These are phyloP conservation scores for Equus quagga DNA, from an alignment of 2,113 vertebrate species.

Conservation along the genomic window DNA sequence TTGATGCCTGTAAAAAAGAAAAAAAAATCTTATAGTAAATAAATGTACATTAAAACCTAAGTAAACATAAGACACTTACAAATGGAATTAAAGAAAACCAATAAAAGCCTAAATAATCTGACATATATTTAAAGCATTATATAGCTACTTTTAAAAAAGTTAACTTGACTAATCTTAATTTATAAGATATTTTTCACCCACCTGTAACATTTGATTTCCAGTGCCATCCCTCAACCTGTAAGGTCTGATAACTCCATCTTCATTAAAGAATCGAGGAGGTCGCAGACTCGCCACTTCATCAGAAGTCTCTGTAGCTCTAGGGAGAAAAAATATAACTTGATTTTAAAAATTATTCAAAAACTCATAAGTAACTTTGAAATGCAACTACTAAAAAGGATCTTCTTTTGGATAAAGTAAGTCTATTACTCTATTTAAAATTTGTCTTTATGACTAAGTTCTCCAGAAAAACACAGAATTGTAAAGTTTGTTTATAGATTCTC, in stretches of 20 bases:
- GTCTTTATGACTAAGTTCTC: constrained; percentile 13
- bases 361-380: constrained; percentile 10
- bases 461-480: constrained; percentile 28
- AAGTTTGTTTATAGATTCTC: not conserved
- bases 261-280: constrained; percentile 96
- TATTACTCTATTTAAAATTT: not conserved
- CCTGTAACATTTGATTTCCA: constrained; percentile 98
- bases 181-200: constrained; percentile 86
- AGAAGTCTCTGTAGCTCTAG: constrained; percentile 94
- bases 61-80: constrained; percentile 62
- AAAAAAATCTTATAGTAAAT: constrained; percentile 71
- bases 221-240: constrained; percentile 95
- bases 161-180: constrained; percentile 49
- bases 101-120: constrained; percentile 41
- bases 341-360: constrained; percentile 3
- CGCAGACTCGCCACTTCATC: constrained; percentile 94
- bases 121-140: constrained; percentile 41
- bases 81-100: constrained; percentile 49
- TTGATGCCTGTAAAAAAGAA: constrained; percentile 77
- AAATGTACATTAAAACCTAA: constrained; percentile 70
- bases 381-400: not conserved
- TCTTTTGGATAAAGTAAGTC: constrained; percentile 8
- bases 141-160: not conserved
- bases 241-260: constrained; percentile 97
- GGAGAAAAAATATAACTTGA: constrained; percentile 7